Evolutionary conservation across 2,797 vertebrate species (phyloP), one percentile per base, ranked within the genome.

Genomic region (Sorex maritimensis): DNA sequence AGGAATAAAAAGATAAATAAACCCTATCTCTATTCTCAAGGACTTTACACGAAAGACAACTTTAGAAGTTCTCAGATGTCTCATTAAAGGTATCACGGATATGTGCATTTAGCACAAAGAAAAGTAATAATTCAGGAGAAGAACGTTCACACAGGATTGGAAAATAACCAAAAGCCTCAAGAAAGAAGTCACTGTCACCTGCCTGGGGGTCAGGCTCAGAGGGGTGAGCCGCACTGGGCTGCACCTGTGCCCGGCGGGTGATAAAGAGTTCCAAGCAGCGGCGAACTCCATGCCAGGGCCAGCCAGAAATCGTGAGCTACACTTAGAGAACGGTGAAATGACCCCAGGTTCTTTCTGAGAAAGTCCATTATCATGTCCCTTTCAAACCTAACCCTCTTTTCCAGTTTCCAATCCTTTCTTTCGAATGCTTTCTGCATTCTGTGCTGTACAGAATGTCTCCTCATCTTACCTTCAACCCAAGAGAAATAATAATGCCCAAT

Each of bases 401-500:
- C 74, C 34, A 87, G 58, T n/a, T 69, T 71, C 24, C 68, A 79
- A 84, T 38, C 58, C 68, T 89, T 78, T 71, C 79, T 81, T 73
- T 90, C 0, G 12, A 89, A 69, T 73, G 14, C 89, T 38, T 87
- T 88, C 65, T 81, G n/a, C 75, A 87, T 28, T 38, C 68, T 83
- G 58, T 93, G 17, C 23, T 58, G 26, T 30, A 1, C 5, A 49
- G 12, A 17, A 23, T 52, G 17, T 58, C 69, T 67, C 55, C 44
- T 65, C 58, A 63, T 72, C 61, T 74, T 58, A 84, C 30, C 19
- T 93, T 87, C 38, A 78, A 78, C n/a, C 28, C 73, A 83, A 90
- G 23, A 92, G 74, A 92, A 68, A 85, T 6, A 65, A 68, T 0
- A 58, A 79, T 34, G 71, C 91, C 71, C 73, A 94, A 82, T 86